Percentiles rank a stretch among this genome's conserved stretches.
phyloP scores from a whole-genome alignment of 2,888 invertebrate species.

The Thysanoteuthis rhombus region DNA sequence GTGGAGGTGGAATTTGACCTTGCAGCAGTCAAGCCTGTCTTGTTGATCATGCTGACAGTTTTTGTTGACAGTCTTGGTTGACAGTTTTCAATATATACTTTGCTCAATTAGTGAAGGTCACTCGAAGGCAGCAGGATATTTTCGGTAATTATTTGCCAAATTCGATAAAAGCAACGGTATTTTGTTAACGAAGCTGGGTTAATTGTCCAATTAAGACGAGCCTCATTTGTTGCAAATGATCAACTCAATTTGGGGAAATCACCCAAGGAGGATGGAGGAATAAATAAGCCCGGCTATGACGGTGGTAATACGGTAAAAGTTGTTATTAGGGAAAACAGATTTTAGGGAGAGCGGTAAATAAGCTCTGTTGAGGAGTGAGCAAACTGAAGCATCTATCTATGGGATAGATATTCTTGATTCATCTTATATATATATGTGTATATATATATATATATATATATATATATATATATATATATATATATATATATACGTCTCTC shows the following conservation, averaged over 20 bases:
- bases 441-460: background rate
- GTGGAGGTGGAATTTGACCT: too few relatives aligned
- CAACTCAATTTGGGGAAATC: background rate
- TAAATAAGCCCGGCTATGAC: background rate
- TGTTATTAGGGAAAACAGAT: background rate
- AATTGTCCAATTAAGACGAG: background rate
- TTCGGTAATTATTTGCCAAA: background rate
- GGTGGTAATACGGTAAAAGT: background rate
- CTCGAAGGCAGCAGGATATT: background rate
- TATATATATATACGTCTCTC: background rate
- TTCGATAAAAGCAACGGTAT: background rate
- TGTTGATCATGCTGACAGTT: too few relatives aligned
- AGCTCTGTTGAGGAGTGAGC: background rate
- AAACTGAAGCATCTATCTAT: background rate
- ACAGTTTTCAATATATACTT: too few relatives aligned
- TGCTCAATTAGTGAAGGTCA: background rate
- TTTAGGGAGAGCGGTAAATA: background rate
- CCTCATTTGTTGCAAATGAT: background rate
- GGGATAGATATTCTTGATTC: background rate
- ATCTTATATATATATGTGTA: background rate
- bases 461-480: background rate
- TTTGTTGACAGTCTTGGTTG: too few relatives aligned
- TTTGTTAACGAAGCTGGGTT: background rate
- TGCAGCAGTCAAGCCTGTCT: too few relatives aligned
- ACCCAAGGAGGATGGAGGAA: background rate